A percentile compares a stretch with the other conserved stretches of the same genome.
Evolutionary conservation across 2,797 vertebrate species (phyloP).

Genomic region (Huso huso): DNA sequence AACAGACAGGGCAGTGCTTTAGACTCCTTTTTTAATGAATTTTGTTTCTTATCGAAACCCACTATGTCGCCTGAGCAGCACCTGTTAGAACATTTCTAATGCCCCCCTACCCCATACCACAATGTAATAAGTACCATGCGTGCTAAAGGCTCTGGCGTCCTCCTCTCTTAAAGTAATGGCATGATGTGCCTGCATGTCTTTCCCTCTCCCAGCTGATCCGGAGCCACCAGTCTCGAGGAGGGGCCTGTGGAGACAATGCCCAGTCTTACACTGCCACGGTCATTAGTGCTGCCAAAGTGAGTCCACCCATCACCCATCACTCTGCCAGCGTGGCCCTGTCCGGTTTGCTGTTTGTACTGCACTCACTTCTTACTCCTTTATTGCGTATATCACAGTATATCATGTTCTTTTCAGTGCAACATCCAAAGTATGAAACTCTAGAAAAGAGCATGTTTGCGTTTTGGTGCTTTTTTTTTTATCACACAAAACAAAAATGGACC

Average conservation of each 20-base stretch:
- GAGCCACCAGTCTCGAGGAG: constrained; percentile 95
- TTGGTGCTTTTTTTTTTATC: too few species aligned
- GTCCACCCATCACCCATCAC: constrained; percentile 34
- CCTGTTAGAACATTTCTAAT: constrained; percentile 16
- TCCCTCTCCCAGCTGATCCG: constrained; percentile 75
- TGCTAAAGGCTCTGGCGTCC: constrained; percentile 43
- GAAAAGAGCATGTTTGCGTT: too few species aligned
- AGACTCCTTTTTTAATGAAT: constrained; percentile 22
- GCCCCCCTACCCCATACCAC: not conserved
- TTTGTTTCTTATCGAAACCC: constrained; percentile 21
- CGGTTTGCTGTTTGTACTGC: not conserved
- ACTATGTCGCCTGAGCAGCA: constrained; percentile 21
- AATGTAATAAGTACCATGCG: constrained; percentile 1
- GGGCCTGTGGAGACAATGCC: constrained; percentile 93
- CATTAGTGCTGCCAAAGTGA: constrained; percentile 97
- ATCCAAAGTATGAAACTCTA: too few species aligned
- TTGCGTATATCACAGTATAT: too few species aligned
- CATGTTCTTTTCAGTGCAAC: too few species aligned
- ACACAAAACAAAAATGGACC: too few species aligned
- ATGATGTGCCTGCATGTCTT: constrained; percentile 38
- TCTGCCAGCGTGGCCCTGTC: not conserved
- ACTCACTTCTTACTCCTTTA: not conserved
- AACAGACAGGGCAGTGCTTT: too few species aligned
- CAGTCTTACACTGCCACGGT: constrained; percentile 97
- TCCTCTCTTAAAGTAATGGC: constrained; percentile 33